Base-by-base conservation (phyloP, 2,797 vertebrate species). In the Muscicapa striata region DNA sequence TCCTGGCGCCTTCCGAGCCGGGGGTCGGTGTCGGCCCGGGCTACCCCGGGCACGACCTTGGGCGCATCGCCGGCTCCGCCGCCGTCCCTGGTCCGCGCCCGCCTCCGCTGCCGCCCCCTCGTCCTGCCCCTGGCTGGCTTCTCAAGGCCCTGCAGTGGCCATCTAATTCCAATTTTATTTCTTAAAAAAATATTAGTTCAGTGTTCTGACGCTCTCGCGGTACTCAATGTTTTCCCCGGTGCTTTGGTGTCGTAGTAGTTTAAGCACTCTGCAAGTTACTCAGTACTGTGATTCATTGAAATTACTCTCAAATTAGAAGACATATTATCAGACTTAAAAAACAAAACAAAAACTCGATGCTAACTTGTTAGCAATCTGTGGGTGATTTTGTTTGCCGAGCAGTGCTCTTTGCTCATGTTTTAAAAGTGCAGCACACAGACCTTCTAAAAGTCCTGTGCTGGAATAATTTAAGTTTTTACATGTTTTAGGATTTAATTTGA, bases 41-140 rank as follows among this genome's bases (percentile, higher is more conserved):
- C 18, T 48, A 2, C 8, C 15, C 46, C 26, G 46, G 59, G 32
- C 52, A 27, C 89, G 93, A 96, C 95, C 95, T 95, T 95, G 95
- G 74, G 81, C 27, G 34, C 48, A 2, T 40, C 45, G 45, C 22
- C 15, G 10, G 32, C 55, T 24, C 7, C 27, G 87, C 79, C 34
- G 32, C 49, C 11, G 63, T 3, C 55, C 7, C 7, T 1, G 15
- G 3, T 11, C 41, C 34, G 46, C 24, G 41, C 17, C 46, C 7
- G 38, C 38, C 22, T 29, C 58, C 10, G 57, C 70, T 62, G 69
- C 66, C 27, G 6, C 5, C 43, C 32, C 18, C 26, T 22, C 3
- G 8, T 17, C 40, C 43, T 11, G 26, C 17, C 23, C 22, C 41
- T 9, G 48, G 19, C 41, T 13, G 55, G 5, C 51, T 49, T 16